Evolutionary conservation across 1,140 invertebrate genomes (phyloP), one percentile per base, ranked within the genome.

Genomic region (Holotrichia oblita): DNA sequence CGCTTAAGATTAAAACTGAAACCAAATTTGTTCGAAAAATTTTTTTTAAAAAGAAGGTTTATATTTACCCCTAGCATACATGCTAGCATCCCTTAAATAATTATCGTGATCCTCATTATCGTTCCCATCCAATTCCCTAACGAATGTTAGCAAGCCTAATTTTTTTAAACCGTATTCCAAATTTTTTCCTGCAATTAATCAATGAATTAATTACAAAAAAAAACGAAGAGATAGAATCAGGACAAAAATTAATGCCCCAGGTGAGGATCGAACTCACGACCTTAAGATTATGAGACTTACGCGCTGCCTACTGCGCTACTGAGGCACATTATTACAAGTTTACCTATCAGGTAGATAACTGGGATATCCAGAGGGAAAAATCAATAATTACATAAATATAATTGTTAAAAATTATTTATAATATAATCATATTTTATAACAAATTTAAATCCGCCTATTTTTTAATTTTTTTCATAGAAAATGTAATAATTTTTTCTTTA

Each of bases 251-350:
- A 73, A 7, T 95, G 94, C 94, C 94, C 93, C 93, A 92, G 91
- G 94, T 96, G 94, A 96, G 94, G 94, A 93, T 96, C 94, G 94
- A 96, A 96, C 94, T 95, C 94, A 95, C 94, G 95, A 95, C 95
- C 95, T 95, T 95, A 94, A 95, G 94, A 96, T 96, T 96, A 96
- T 96, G 94, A 96, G 94, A 96, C 94, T 96, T 94, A 95, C 94
- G 94, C 94, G 94, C 94, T 96, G 91, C 94, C 94, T 93, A 94
- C 94, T 95, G 94, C 93, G 94, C 94, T 91, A 95, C 93, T 93
- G 93, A 95, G 92, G 93, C 93, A 8, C 22, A 0, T 0, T 7
- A 6, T 17, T 64, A 64, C 17, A 10, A 0, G 61, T 48, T 64
- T 22, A 6, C 0, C 61, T 7, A 64, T 64, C n/a, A n/a, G n/a